These are phyloP conservation scores for Belgica antarctica DNA, from an alignment of 2,888 invertebrate species.

Conservation along the genomic window DNA sequence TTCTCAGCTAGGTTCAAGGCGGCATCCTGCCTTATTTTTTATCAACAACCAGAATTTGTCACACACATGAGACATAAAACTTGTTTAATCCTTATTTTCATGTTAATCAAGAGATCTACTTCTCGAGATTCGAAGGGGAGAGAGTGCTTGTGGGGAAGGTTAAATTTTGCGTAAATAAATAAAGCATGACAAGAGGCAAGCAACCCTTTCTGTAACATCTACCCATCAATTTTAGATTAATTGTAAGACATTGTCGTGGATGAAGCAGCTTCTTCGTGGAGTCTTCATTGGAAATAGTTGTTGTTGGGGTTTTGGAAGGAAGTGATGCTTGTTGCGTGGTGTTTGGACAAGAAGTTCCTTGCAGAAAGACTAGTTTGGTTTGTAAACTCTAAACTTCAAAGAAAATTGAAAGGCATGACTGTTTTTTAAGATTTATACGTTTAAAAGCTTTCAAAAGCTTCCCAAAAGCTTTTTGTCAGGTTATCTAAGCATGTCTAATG, in stretches of 20 bases:
- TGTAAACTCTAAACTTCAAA: too few species aligned
- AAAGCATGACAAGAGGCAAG: neutral
- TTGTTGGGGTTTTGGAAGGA: constrained; percentile 1
- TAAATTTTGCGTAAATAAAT: constrained; percentile 37
- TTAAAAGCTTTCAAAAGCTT: too few species aligned
- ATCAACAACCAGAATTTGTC: neutral
- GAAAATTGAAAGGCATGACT: too few species aligned
- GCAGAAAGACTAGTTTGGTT: neutral
- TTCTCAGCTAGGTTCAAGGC: constrained; percentile 24
- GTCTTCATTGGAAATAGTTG: neutral
- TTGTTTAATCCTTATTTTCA: constrained; percentile 40
- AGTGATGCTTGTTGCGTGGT: constrained; percentile 20
- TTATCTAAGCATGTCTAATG: too few species aligned
- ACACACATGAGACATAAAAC: constrained; percentile 21
- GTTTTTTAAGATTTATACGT: too few species aligned
- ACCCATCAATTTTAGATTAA: constrained; percentile 1
- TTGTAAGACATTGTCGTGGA: neutral
- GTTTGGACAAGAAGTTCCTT: neutral
- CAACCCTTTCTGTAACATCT: neutral
- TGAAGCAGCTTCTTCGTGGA: neutral
- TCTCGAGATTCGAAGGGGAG: neutral
- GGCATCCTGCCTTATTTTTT: neutral
- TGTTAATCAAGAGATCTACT: constrained; percentile 26
- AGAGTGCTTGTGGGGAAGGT: neutral
- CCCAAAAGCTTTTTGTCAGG: too few species aligned